Evolutionary conservation across 2,113 vertebrate species (phyloP).

Genomic region (Gymnarchus niloticus): DNA sequence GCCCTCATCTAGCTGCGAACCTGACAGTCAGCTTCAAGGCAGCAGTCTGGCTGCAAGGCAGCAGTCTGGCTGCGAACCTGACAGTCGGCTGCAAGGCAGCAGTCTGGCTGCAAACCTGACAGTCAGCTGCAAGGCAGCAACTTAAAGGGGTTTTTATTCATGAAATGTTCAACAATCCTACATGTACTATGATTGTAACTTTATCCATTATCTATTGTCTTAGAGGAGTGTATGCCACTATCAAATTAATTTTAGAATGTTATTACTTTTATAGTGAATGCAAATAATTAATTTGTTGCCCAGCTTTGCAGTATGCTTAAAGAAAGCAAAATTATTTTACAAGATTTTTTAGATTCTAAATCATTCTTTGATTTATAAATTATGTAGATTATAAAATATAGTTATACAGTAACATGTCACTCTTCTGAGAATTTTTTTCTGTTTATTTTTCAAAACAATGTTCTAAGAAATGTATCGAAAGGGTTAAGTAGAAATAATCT

Average conservation of each 20-base stretch:
- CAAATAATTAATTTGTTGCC: not conserved
- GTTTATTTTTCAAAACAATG: not conserved
- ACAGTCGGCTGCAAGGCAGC: too few relatives aligned
- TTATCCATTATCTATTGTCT: not conserved
- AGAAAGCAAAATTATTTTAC: not conserved
- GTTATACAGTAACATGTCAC: not conserved
- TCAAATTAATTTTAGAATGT: not conserved
- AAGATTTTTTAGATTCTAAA: too few relatives aligned
- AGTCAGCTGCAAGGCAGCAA: not conserved
- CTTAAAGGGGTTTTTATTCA: not conserved
- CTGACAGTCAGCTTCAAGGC: too few relatives aligned
- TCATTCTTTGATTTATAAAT: conserved; percentile 3
- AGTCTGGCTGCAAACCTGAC: not conserved
- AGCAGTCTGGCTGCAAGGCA: too few relatives aligned
- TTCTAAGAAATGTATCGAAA: not conserved
- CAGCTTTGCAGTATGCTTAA: not conserved
- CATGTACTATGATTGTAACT: not conserved
- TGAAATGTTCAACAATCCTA: not conserved
- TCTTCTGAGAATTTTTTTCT: not conserved
- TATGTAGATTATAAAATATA: not conserved
- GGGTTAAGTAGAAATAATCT: not conserved
- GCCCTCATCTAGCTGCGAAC: too few relatives aligned
- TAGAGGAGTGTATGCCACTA: not conserved
- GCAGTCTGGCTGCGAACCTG: too few relatives aligned
- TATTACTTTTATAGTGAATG: not conserved